Conservation (phyloP, 2,797 vertebrate species). For the Halcyon chelicuti region DNA sequence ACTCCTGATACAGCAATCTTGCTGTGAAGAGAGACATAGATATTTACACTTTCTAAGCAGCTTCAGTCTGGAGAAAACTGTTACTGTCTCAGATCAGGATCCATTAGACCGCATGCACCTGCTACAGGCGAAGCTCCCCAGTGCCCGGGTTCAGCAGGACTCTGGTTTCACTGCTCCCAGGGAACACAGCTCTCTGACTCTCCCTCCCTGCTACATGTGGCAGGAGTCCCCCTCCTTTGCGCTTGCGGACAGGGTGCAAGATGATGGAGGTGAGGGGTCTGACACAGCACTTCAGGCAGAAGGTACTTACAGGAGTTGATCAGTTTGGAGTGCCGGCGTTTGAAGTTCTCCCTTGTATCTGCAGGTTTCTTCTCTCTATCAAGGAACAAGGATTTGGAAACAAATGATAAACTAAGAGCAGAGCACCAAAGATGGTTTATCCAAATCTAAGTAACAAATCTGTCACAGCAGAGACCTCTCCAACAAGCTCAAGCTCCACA, state of each 20-base stretch:
- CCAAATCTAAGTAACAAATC: neutral
- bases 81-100: neutral
- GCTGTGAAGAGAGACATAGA: slow-evolving; percentile 55
- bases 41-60: neutral
- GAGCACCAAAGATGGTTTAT: neutral
- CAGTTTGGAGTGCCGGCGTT: slow-evolving; percentile 77
- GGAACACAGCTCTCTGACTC: neutral
- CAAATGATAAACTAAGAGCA: neutral
- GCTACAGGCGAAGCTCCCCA: neutral
- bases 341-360: slow-evolving; percentile 61
- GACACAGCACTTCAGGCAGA: neutral
- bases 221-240: neutral
- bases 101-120: neutral
- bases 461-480: neutral
- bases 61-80: neutral
- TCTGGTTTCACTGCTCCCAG: neutral
- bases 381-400: neutral
- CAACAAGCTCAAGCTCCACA: neutral
- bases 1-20: slow-evolving; percentile 81
- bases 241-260: neutral
- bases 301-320: slow-evolving; percentile 81
- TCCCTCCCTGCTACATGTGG: neutral
- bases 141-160: neutral
- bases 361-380: slow-evolving; percentile 77
- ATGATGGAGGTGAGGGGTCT: neutral